These are phyloP conservation scores for Callocephalon fimbriatum DNA, from an alignment of 2,113 vertebrate species.

Conservation along the genomic window DNA sequence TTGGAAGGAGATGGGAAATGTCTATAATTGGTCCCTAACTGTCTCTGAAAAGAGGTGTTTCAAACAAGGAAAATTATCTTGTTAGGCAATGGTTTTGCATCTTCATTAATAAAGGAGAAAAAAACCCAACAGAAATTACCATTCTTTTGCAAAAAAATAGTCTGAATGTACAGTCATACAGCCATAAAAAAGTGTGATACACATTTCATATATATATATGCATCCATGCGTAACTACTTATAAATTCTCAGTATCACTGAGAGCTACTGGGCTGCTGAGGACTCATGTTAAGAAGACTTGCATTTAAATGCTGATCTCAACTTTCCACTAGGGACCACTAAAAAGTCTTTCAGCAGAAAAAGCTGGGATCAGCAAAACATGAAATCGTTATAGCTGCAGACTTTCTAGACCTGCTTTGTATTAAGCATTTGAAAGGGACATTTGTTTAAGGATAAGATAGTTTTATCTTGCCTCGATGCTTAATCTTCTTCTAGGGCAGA, in stretches of 20 bases:
- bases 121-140: not conserved
- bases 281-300: conserved; percentile 76
- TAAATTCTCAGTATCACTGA: conserved; percentile 67
- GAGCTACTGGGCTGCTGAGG: conserved; percentile 69
- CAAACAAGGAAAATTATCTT: conserved; percentile 50
- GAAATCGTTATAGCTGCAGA: conserved; percentile 80
- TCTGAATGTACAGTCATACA: conserved; percentile 16
- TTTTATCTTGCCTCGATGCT: conserved; percentile 59
- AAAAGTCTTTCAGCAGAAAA: conserved; percentile 82
- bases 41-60: conserved; percentile 58
- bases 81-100: conserved; percentile 31
- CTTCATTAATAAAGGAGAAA: not conserved
- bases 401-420: conserved; percentile 78
- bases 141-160: not conserved
- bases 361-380: conserved; percentile 82
- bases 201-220: conserved; percentile 31
- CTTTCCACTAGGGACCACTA: conserved; percentile 80
- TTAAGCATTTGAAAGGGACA: conserved; percentile 78
- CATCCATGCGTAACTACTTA: conserved; percentile 46
- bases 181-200: not conserved
- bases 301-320: conserved; percentile 84
- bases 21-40: conserved; percentile 72
- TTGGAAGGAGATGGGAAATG: conserved; percentile 48
- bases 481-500: conserved; percentile 36
- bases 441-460: conserved; percentile 80